phyloP scores from a whole-genome alignment of 1,140 invertebrate species.

The Adoxophyes honmai region DNA sequence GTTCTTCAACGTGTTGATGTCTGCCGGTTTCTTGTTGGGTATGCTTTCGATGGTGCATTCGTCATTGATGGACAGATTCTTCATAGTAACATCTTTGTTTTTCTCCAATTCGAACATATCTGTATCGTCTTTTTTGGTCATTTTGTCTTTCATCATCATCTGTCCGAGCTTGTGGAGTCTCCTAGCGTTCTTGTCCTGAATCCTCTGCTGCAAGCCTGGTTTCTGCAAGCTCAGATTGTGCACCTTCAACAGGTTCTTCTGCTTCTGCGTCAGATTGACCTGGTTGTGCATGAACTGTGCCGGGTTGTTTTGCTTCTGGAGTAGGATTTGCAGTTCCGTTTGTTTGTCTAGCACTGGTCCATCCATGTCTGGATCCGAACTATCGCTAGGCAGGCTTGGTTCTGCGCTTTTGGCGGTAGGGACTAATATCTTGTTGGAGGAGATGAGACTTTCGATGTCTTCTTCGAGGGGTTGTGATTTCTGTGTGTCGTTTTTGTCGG shows the following conservation, averaged over 20 bases:
- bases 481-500: conserved; percentile 22
- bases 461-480: conserved; percentile 46
- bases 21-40: conserved; percentile 58
- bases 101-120: conserved; percentile 48
- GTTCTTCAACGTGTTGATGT: conserved; percentile 69
- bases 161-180: conserved; percentile 71
- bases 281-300: conserved; percentile 60
- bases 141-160: conserved; percentile 56
- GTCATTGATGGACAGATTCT: conserved; percentile 67
- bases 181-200: conserved; percentile 67
- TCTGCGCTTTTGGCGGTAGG: conserved; percentile 49
- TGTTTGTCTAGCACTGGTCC: conserved; percentile 61
- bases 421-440: conserved; percentile 71
- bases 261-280: conserved; percentile 61
- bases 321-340: conserved; percentile 65
- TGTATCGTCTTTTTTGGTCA: conserved; percentile 41
- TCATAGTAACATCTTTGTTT: conserved; percentile 44
- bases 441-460: conserved; percentile 74
- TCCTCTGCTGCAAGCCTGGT: conserved; percentile 53
- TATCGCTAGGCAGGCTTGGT: conserved; percentile 38
- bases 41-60: conserved; percentile 74
- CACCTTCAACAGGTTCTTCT: conserved; percentile 60
- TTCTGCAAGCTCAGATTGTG: conserved; percentile 65
- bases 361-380: conserved; percentile 55
- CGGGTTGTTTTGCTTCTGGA: conserved; percentile 72